Evolutionary conservation across 2,888 invertebrate species (phyloP).

Genomic region (Ethmia dodecea): DNA sequence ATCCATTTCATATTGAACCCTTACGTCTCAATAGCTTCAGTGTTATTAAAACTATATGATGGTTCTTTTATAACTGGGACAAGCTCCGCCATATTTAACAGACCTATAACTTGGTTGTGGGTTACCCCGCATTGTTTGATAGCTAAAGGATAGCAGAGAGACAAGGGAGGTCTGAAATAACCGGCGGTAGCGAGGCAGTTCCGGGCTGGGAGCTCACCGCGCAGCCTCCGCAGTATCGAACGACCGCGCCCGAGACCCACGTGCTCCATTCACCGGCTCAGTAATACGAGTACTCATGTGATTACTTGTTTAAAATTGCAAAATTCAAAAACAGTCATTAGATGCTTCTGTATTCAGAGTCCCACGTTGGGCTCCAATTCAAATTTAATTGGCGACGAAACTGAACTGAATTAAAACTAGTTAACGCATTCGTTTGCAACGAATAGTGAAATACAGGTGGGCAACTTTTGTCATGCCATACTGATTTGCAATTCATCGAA

Average conservation of each 20-base stretch:
- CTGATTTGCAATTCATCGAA: no score
- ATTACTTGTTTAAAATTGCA: constrained; percentile 1
- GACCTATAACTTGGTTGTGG: constrained; percentile 36
- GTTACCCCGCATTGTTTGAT: constrained; percentile 27
- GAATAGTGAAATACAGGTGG: no score
- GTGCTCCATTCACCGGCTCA: constrained; percentile 54
- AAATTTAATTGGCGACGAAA: constrained; percentile 6
- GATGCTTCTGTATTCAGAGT: not conserved
- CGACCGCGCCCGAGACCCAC: constrained; percentile 56
- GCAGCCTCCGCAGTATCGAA: constrained; percentile 64
- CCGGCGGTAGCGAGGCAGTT: constrained; percentile 32
- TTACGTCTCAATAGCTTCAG: constrained; percentile 30
- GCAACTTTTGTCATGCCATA: no score
- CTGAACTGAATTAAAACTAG: no score
- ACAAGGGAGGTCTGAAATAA: constrained; percentile 36
- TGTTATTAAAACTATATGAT: constrained; percentile 32
- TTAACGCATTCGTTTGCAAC: no score
- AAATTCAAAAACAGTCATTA: not conserved
- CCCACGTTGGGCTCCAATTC: constrained; percentile 2
- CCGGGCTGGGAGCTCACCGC: constrained; percentile 47
- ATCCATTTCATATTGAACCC: constrained; percentile 41
- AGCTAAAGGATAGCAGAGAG: constrained; percentile 16
- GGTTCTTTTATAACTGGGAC: constrained; percentile 43
- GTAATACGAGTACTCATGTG: constrained; percentile 15
- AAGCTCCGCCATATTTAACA: constrained; percentile 21